Evolutionary conservation across 2,113 vertebrate species (phyloP).

Genomic region (Gymnocephalus cernua): DNA sequence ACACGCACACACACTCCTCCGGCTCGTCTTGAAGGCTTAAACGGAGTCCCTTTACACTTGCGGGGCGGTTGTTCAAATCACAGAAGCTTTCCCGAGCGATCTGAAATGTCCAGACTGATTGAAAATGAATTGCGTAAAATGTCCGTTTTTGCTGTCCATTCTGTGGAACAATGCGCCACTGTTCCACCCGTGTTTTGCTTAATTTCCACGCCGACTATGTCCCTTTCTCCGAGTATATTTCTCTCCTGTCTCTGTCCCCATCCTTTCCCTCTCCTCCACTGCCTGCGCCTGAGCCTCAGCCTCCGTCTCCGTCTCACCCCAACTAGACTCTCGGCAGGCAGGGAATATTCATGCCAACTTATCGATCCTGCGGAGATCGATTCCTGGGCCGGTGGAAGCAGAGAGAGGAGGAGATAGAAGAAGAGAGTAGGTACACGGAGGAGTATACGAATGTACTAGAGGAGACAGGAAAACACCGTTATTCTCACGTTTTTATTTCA

Average conservation of each 20-base stretch:
- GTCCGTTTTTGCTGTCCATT: constrained; percentile 51
- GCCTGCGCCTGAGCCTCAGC: constrained; percentile 84
- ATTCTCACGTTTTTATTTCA: constrained; percentile 44
- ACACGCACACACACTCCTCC: constrained; percentile 47
- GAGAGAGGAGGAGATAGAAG: constrained; percentile 83
- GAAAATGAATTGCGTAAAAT: constrained; percentile 50
- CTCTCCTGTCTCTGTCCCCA: constrained; percentile 64
- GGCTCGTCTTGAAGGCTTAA: constrained; percentile 44
- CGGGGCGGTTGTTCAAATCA: constrained; percentile 22
- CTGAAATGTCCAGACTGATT: constrained; percentile 25
- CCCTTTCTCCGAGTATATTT: constrained; percentile 47
- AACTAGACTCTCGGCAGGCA: constrained; percentile 87
- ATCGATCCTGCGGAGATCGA: constrained; percentile 89
- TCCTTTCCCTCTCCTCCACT: constrained; percentile 82
- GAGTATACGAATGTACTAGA: constrained; percentile 40
- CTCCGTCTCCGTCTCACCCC: constrained; percentile 87
- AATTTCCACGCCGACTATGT: constrained; percentile 42
- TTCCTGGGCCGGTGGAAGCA: constrained; percentile 86
- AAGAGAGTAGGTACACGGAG: constrained; percentile 68
- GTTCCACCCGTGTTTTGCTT: constrained; percentile 34
- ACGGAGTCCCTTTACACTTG: constrained; percentile 44
- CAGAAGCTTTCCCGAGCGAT: constrained; percentile 20
- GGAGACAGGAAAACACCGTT: constrained; percentile 15
- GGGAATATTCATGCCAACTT: constrained; percentile 91
- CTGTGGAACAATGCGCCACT: constrained; percentile 28